A percentile compares a stretch with the other conserved stretches of the same genome.
Conservation (phyloP, 2,888 invertebrate species). For the Dryocosmus kuriphilus region DNA sequence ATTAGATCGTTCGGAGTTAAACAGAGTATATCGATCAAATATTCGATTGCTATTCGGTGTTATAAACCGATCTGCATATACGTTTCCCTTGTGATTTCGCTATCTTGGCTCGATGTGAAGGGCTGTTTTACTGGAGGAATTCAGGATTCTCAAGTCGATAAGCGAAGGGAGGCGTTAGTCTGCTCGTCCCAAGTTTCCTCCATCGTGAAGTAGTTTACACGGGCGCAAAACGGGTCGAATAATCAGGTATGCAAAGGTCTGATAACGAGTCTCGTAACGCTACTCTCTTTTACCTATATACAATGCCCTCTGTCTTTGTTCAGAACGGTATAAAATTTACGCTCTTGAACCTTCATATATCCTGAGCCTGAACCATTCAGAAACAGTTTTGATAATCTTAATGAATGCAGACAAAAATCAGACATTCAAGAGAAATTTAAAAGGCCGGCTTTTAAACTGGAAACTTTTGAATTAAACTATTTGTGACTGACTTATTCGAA, state of each 20-base stretch:
- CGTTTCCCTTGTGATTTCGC: background rate
- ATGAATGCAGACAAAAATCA: slow-evolving; percentile 10
- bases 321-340: slow-evolving; percentile 30
- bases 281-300: slow-evolving; percentile 45
- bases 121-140: slow-evolving; percentile 33
- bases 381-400: slow-evolving; percentile 16
- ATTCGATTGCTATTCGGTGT: background rate
- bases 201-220: slow-evolving; percentile 62
- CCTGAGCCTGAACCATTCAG: slow-evolving; percentile 14
- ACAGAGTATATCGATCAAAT: background rate
- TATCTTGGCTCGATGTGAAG: background rate
- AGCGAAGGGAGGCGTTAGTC: slow-evolving; percentile 17
- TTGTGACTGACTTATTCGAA: too few relatives aligned
- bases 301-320: slow-evolving; percentile 38
- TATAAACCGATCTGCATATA: slow-evolving; percentile 4
- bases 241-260: slow-evolving; percentile 71
- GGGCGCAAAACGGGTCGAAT: slow-evolving; percentile 64
- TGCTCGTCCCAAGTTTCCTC: slow-evolving; percentile 49
- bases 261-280: slow-evolving; percentile 66
- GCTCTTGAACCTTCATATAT: slow-evolving; percentile 4
- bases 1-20: background rate
- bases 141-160: slow-evolving; percentile 37
- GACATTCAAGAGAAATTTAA: background rate
- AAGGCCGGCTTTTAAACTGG: too few relatives aligned
- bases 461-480: too few relatives aligned